Base-by-base conservation (phyloP, 2,888 invertebrate genomes). In the Microplitis manilae region DNA sequence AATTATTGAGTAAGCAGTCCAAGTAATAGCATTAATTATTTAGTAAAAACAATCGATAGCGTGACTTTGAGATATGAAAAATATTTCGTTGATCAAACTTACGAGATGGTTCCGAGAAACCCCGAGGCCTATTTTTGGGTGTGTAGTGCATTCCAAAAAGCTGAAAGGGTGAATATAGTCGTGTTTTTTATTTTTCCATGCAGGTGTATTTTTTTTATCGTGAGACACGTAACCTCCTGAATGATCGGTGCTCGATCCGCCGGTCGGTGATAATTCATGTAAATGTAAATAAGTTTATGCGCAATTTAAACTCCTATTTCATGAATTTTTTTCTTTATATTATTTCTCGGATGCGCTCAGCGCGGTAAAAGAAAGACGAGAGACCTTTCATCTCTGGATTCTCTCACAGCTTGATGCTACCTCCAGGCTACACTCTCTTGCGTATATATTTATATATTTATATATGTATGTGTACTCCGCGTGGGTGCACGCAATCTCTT, bases 401-500 rank as follows among this genome's bases (percentile, higher is more conserved):
- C 65, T 65, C 65, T 65, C 65, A 65, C 65, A 65, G 65, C 13
- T 65, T 38, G 38, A 30, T 50, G 50, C 13, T 50, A 13, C 50
- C 65, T 38, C 30, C 30, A 65, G 65, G 65, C 65, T 65, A 30
- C 13, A 50, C 5, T 50, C 13, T 13, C 13, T 13, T 50, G 13
- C 50, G 13, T 13, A 50, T 50, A 50, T 13, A 50, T 13, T 13
- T 50, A 50, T 13, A 50, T 13, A 50, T 13, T 13, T 50, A 50
- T 50, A 50, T 13, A 50, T 50, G 50, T 50, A 50, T 50, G 9
- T 8, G 38, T 74, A 78, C 79, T 84, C 65, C 70, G 86, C 85
- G 88, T 88, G 86, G 87, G 87, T 85, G 87, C 87, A 88, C 88
- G 87, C 87, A 83, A 86, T 79, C 77, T 77, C 79, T 79, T 50